Evolutionary conservation across 2,797 vertebrate genomes (phyloP).

Genomic region (Bradypodion pumilum): DNA sequence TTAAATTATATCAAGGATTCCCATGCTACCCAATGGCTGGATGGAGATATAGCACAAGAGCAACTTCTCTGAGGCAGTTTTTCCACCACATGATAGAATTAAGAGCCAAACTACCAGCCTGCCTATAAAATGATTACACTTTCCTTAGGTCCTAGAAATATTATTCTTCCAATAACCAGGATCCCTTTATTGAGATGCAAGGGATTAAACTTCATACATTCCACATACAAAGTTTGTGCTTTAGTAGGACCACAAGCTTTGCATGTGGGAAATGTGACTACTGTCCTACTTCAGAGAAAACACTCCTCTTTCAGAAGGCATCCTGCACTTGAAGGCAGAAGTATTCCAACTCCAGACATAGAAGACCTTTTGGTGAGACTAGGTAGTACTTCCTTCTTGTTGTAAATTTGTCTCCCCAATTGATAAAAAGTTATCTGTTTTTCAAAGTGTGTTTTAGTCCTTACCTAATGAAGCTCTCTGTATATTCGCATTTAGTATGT

Average conservation of each 20-base stretch:
- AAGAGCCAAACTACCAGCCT: neutral
- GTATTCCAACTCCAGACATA: neutral
- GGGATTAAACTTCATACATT: neutral
- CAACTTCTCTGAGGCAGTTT: neutral
- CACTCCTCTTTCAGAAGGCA: neutral
- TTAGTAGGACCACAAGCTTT: too few species aligned
- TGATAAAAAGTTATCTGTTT: too few species aligned
- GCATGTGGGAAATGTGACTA: too few species aligned
- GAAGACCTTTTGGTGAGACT: too few species aligned
- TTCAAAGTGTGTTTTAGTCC: too few species aligned
- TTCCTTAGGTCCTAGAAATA: neutral
- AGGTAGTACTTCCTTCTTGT: too few species aligned
- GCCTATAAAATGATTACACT: neutral
- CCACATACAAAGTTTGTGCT: neutral
- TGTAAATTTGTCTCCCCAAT: too few species aligned
- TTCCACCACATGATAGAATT: too few species aligned
- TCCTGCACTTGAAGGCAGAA: neutral
- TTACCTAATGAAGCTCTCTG: too few species aligned
- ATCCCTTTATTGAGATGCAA: neutral
- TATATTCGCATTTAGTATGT: too few species aligned
- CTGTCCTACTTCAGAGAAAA: neutral
- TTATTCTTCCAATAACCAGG: neutral
- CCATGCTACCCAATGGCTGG: neutral
- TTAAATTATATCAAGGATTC: neutral
- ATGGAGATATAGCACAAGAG: neutral